Percentiles rank a stretch among this genome's conserved stretches.
These are phyloP conservation scores for Microdon myrmicae DNA, from an alignment of 2,888 invertebrate genomes.

Conservation along the genomic window DNA sequence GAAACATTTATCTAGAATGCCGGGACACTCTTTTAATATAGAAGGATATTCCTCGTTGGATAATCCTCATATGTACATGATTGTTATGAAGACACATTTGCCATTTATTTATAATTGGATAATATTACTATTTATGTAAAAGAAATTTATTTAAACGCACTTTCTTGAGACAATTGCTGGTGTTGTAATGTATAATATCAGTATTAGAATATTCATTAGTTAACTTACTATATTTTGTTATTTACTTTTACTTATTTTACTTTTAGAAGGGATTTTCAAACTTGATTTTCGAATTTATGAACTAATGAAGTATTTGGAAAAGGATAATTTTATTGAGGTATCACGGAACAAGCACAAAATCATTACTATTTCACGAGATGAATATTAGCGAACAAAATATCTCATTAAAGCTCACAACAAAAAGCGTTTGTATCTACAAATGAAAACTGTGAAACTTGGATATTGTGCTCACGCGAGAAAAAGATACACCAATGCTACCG, in stretches of 20 bases:
- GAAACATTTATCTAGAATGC: slow-evolving; percentile 31
- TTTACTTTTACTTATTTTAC: slow-evolving; percentile 8
- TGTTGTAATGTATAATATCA: neutral
- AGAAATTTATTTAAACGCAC: no score
- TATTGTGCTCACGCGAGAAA: slow-evolving; percentile 42
- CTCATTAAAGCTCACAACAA: slow-evolving; percentile 48
- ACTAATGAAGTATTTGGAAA: neutral
- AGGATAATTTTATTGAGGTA: slow-evolving; percentile 18
- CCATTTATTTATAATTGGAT: slow-evolving; percentile 28
- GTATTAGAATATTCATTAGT: neutral
- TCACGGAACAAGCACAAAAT: slow-evolving; percentile 29
- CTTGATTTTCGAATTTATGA: slow-evolving; percentile 6
- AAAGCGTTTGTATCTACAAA: slow-evolving; percentile 49
- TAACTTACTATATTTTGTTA: neutral
- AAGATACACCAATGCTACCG: slow-evolving; percentile 40
- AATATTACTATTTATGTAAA: slow-evolving; percentile 26
- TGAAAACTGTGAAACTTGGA: slow-evolving; percentile 43
- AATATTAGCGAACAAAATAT: slow-evolving; percentile 42
- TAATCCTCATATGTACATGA: slow-evolving; percentile 38
- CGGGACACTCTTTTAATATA: slow-evolving; percentile 10
- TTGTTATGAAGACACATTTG: slow-evolving; percentile 29
- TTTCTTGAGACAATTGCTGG: no score
- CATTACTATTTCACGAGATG: slow-evolving; percentile 40
- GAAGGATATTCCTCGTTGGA: slow-evolving; percentile 3
- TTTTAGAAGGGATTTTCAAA: slow-evolving; percentile 10